Evolutionary conservation across 2,797 vertebrate species (phyloP).

Genomic region (Acanthurus lineatus): DNA sequence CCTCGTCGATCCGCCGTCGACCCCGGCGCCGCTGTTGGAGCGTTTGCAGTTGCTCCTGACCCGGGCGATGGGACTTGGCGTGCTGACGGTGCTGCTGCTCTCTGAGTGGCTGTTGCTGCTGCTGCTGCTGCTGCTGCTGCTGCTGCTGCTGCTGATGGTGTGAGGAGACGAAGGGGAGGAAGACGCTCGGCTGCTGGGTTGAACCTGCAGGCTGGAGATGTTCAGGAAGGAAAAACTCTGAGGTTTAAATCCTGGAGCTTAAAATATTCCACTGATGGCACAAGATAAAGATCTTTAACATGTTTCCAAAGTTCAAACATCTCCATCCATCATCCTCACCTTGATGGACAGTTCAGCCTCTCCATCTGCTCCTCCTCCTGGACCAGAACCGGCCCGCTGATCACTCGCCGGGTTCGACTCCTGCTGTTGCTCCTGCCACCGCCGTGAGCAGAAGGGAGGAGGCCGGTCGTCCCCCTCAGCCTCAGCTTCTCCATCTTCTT

Average conservation of each 20-base stretch:
- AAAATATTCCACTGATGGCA: background rate
- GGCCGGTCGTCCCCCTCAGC: conserved; percentile 67
- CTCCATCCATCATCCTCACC: conserved; percentile 46
- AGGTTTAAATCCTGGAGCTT: background rate
- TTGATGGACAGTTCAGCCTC: conserved; percentile 72
- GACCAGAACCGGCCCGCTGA: conserved; percentile 84
- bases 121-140: conserved; percentile 62
- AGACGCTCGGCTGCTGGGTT: conserved; percentile 63
- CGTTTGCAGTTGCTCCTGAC: conserved; percentile 84
- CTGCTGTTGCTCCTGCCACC: background rate
- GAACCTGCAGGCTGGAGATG: conserved; percentile 74
- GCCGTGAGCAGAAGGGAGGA: conserved; percentile 55
- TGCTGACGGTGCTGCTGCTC: conserved; percentile 86
- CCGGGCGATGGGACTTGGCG: conserved; percentile 84
- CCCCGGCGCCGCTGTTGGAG: conserved; percentile 22
- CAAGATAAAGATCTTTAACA: background rate
- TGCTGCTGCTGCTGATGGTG: conserved; percentile 80
- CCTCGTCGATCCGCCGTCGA: accelerated
- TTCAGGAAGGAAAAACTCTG: conserved; percentile 40
- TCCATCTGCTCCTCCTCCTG: conserved; percentile 84
- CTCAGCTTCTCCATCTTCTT: conserved; percentile 91
- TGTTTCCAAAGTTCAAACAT: background rate
- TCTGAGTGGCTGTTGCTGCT: conserved; percentile 79
- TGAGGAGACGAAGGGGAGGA: conserved; percentile 76
- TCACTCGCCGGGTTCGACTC: conserved; percentile 56